Evolutionary conservation across 2,888 invertebrate species (phyloP), one percentile per base, ranked within the genome.

Genomic region (Clitarchus hookeri): DNA sequence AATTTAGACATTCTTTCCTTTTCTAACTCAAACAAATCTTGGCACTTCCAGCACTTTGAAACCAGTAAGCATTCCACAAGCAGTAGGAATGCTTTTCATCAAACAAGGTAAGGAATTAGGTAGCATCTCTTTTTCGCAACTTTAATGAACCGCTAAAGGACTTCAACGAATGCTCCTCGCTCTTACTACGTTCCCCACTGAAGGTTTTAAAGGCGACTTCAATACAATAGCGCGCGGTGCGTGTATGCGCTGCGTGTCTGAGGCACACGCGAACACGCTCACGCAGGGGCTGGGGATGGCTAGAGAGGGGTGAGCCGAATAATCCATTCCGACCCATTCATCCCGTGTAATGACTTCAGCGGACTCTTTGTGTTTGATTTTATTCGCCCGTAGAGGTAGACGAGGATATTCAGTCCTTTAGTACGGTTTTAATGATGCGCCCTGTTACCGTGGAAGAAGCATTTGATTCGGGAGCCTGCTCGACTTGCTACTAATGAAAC

Each of bases 401-500:
- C 6, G 65, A 1, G 65, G 65, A 65, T 65, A 19, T n/a, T n/a
- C 65, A 8, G 13, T n/a, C n/a, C 19, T 65, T 65, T n/a, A 65
- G 65, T 65, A 65, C 65, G 65, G 6, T 65, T 65, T 65, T 65
- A 65, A 65, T 65, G 65, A 65, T 65, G 65, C 65, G 65, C n/a
- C 65, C 65, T 23, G 65, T 65, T 65, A 65, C 19, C 65, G 65
- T 0, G n/a, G 65, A 48, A 23, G 65, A 19, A 65, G 65, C 65
- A 65, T 6, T 65, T 65, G 16, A n/a, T 65, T 2, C 48, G 11
- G 48, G 12, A 13, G 16, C 48, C 48, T 48, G 65, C 65, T 65
- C 65, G 65, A 65, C 65, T 65, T 19, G 65, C n/a, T 65, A 65
- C 65, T 65, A 65, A 65, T 65, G 65, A 65, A 65, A 65, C 65